phyloP scores from a whole-genome alignment of 1,140 invertebrate species.

The Mizuhopecten yessoensis region DNA sequence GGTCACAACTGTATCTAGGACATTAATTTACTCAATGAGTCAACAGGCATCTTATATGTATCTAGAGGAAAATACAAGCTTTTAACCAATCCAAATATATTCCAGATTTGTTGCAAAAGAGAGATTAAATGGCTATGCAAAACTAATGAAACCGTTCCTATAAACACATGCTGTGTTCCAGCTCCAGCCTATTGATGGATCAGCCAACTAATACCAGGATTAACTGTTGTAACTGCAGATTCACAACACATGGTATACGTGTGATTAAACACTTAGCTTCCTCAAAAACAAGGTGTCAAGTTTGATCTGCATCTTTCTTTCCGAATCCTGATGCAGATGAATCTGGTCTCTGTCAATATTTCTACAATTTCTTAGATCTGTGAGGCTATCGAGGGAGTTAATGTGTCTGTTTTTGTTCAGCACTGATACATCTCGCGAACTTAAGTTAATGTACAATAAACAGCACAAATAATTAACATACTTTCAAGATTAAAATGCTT shows the following conservation, averaged over 20 bases:
- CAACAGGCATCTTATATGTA: too few relatives aligned
- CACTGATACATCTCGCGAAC: too few relatives aligned
- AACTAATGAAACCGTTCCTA: not conserved
- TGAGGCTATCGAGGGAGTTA: not conserved
- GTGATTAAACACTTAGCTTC: not conserved
- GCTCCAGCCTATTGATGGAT: not conserved
- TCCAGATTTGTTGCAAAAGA: not conserved
- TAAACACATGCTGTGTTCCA: not conserved
- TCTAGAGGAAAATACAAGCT: too few relatives aligned
- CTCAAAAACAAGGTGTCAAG: constrained; percentile 19
- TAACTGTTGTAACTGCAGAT: not conserved
- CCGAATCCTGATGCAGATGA: not conserved
- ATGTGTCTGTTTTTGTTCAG: too few relatives aligned
- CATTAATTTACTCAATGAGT: too few relatives aligned
- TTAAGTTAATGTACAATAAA: too few relatives aligned
- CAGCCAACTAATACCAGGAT: not conserved
- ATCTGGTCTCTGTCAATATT: constrained; percentile 15
- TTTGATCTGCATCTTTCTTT: not conserved
- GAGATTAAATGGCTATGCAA: not conserved
- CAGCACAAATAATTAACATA: too few relatives aligned
- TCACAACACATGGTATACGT: not conserved
- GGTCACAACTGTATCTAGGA: too few relatives aligned
- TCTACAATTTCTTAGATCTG: not conserved
- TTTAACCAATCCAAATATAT: not conserved
- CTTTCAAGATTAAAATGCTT: too few relatives aligned